phyloP scores from a whole-genome alignment of 2,888 invertebrate species.

The Elegia similella region DNA sequence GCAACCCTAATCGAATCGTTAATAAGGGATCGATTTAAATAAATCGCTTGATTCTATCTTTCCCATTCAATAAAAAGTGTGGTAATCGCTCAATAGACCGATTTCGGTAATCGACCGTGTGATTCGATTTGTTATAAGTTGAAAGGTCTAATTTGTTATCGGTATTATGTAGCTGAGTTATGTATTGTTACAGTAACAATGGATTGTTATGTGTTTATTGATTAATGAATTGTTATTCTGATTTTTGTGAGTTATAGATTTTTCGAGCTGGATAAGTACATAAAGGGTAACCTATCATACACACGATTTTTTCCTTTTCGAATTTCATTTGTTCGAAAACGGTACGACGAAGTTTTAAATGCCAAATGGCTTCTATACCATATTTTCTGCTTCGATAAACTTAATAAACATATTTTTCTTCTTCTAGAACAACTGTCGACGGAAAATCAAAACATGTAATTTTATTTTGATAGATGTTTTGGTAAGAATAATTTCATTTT shows the following conservation, averaged over 20 bases:
- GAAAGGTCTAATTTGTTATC: slow-evolving; percentile 20
- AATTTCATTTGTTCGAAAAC: too few species aligned
- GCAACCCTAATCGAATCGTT: slow-evolving; percentile 15
- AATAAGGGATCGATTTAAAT: slow-evolving; percentile 16
- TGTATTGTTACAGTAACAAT: slow-evolving; percentile 8
- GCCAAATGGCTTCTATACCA: too few species aligned
- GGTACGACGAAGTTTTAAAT: too few species aligned
- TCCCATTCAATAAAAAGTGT: slow-evolving; percentile 29
- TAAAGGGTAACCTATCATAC: too few species aligned
- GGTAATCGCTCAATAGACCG: slow-evolving; percentile 27
- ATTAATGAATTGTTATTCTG: not conserved
- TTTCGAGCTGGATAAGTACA: too few species aligned
- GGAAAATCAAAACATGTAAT: too few species aligned
- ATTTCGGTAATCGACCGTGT: slow-evolving; percentile 36
- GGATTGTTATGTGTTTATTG: slow-evolving; percentile 16
- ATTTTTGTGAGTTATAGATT: not conserved
- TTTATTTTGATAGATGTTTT: too few species aligned
- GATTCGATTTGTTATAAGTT: slow-evolving; percentile 25
- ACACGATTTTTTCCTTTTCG: too few species aligned
- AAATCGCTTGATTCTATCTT: slow-evolving; percentile 11
- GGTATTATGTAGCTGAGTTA: slow-evolving; percentile 15
- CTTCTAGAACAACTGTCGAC: too few species aligned
- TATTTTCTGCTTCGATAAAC: too few species aligned
- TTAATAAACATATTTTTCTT: too few species aligned
- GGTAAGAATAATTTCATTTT: too few species aligned